A percentile compares a stretch with the other conserved stretches of the same genome.
Evolutionary conservation across 2,888 invertebrate genomes (phyloP).

Genomic region (Dinocampus coccinellae): DNA sequence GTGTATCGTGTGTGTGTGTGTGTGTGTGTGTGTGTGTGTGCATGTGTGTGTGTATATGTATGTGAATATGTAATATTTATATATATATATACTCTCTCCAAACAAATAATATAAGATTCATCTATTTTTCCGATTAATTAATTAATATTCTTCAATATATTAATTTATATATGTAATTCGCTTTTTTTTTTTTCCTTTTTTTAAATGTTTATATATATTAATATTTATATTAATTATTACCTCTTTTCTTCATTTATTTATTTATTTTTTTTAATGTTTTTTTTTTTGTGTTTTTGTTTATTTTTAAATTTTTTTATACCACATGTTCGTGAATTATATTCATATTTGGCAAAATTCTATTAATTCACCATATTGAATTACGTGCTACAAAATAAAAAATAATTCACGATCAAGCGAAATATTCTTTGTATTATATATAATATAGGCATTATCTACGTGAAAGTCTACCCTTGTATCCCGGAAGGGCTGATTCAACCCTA

Average conservation of each 20-base stretch:
- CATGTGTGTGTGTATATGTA: slow-evolving; percentile 21
- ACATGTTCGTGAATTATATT: not conserved
- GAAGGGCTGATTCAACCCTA: slow-evolving; percentile 51
- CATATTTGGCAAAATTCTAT: not conserved
- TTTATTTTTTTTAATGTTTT: not conserved
- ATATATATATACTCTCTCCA: slow-evolving; percentile 65
- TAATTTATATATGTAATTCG: slow-evolving; percentile 31
- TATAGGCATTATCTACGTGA: slow-evolving; percentile 43
- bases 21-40: too few relatives aligned
- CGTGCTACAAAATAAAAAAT: slow-evolving; percentile 16
- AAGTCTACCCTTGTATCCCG: slow-evolving; percentile 68
- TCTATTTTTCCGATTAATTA: slow-evolving; percentile 33
- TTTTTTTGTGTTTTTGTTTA: not conserved
- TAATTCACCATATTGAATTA: not conserved
- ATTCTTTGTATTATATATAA: slow-evolving; percentile 20
- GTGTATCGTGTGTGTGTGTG: slow-evolving; percentile 36
- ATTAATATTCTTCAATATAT: slow-evolving; percentile 35
- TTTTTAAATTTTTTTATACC: slow-evolving; percentile 8
- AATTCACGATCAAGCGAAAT: slow-evolving; percentile 15
- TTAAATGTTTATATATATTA: too few relatives aligned
- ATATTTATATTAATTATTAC: not conserved
- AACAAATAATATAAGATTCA: slow-evolving; percentile 63
- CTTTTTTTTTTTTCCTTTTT: slow-evolving; percentile 1
- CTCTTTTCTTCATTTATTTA: slow-evolving; percentile 20
- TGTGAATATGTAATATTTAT: too few relatives aligned